These are phyloP conservation scores for Cephus pulcher DNA, from an alignment of 2,888 invertebrate genomes.

Conservation along the genomic window DNA sequence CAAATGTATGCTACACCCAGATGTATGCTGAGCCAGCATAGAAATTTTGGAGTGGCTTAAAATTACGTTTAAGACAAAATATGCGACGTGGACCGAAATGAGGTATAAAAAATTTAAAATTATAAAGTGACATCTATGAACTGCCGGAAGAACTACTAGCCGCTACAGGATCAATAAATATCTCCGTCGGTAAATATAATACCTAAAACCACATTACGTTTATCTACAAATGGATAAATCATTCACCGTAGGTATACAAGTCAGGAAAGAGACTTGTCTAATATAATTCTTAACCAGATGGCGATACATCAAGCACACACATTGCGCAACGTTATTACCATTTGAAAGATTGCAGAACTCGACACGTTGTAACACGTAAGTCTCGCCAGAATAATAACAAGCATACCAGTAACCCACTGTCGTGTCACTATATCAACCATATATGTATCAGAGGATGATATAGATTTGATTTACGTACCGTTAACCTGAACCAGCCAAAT, in stretches of 20 bases:
- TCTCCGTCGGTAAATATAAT: not conserved
- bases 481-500: slow-evolving; percentile 94
- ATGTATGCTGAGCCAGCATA: not conserved
- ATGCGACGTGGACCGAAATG: not conserved
- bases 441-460: not conserved
- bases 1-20: too few species aligned
- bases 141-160: not conserved
- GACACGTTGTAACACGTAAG: not conserved
- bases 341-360: not conserved
- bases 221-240: not conserved
- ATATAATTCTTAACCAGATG: not conserved
- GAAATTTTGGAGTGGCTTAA: not conserved
- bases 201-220: not conserved
- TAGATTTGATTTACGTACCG: slow-evolving; percentile 70
- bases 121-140: not conserved
- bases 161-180: not conserved
- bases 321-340: not conserved
- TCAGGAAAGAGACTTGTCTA: not conserved
- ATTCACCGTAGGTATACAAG: not conserved
- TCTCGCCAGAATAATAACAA: too few species aligned
- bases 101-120: not conserved
- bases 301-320: not conserved
- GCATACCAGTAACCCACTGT: too few species aligned
- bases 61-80: not conserved
- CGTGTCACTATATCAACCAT: not conserved